A percentile compares a stretch with the other conserved stretches of the same genome.
Conservation (phyloP, 2,888 invertebrate genomes). For the Calliopum simillimum region DNA sequence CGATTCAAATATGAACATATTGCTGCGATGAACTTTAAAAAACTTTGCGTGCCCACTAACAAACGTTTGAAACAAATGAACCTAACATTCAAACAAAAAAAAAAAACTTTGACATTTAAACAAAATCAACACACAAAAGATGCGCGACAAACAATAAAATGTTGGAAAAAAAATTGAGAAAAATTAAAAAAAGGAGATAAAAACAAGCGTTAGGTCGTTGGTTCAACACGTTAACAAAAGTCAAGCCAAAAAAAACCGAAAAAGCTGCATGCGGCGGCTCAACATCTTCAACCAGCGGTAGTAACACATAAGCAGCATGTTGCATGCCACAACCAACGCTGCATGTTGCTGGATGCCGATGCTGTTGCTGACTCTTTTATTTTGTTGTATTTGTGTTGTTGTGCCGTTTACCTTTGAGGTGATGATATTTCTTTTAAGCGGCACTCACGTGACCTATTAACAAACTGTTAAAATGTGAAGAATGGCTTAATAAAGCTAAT, state of each 20-base stretch:
- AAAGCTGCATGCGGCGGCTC: background rate
- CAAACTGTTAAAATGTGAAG: slow-evolving; percentile 15
- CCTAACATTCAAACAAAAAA: no score
- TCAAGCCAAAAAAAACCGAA: background rate
- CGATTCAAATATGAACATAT: no score
- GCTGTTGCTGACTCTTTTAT: background rate
- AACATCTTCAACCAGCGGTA: background rate
- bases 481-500: slow-evolving; percentile 25
- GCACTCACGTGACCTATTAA: slow-evolving; percentile 33
- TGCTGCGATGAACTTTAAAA: no score
- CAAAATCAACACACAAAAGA: background rate
- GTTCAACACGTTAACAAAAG: background rate
- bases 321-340: background rate
- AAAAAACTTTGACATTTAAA: no score
- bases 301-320: background rate
- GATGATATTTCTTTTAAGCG: background rate
- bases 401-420: background rate
- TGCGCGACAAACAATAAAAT: background rate
- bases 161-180: background rate
- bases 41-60: no score
- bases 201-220: slow-evolving; percentile 5
- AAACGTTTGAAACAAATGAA: no score
- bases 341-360: background rate
- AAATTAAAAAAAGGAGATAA: slow-evolving; percentile 7
- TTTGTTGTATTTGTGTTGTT: slow-evolving; percentile 9